phyloP scores from a whole-genome alignment of 2,888 invertebrate genomes.

The Heliconius sara region DNA sequence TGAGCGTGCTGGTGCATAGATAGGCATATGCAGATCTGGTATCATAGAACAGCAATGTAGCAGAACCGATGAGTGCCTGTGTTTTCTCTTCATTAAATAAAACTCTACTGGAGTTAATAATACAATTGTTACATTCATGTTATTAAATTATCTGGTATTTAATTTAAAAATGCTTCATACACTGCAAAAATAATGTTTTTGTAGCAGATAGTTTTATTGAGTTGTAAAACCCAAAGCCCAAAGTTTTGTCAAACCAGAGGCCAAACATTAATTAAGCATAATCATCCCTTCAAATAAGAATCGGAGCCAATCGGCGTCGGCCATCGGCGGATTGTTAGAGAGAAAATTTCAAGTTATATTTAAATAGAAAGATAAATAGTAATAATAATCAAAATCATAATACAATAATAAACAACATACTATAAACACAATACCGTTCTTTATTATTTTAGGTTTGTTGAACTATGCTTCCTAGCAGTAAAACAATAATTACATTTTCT shows the following conservation, averaged over 20 bases:
- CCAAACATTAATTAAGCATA: neutral
- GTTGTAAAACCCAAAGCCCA: neutral
- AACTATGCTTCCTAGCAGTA: conserved; percentile 69
- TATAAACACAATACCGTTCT: conserved; percentile 74
- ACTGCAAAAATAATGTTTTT: no score
- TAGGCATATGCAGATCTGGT: conserved; percentile 3
- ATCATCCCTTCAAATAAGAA: neutral
- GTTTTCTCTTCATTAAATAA: neutral
- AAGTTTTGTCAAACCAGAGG: neutral
- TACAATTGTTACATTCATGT: no score
- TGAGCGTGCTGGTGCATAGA: conserved; percentile 46
- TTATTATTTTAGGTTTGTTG: conserved; percentile 75
- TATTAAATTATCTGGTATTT: no score
- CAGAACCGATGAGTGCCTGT: no score
- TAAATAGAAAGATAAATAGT: conserved; percentile 58
- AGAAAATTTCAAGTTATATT: neutral
- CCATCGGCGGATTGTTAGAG: neutral
- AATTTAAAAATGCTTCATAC: no score
- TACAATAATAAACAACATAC: conserved; percentile 59
- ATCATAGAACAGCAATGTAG: neutral
- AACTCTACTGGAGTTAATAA: no score
- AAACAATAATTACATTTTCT: conserved; percentile 81
- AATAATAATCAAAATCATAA: conserved; percentile 55
- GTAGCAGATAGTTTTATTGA: no score
- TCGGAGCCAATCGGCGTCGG: no score